These are phyloP conservation scores for Drosophila oshimai DNA, from an alignment of 1,140 invertebrate genomes.

Conservation along the genomic window DNA sequence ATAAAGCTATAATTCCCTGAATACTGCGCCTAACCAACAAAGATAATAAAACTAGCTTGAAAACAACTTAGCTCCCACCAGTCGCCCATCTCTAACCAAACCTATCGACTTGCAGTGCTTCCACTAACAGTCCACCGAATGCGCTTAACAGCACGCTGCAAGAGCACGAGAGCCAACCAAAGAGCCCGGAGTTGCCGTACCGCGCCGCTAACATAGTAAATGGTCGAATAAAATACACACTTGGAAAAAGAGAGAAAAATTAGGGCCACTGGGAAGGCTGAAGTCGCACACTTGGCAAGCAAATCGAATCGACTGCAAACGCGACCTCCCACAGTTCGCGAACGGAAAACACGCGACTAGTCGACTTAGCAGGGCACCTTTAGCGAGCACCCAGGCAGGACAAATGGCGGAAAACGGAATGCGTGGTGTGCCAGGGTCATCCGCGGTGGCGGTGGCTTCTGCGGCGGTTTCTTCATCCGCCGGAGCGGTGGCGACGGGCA, in stretches of 20 bases:
- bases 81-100: neutral
- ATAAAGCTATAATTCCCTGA: too few relatives aligned
- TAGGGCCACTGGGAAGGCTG: constrained; percentile 74
- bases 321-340: constrained; percentile 24
- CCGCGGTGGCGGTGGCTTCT: constrained; percentile 35
- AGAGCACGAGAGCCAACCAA: constrained; percentile 13
- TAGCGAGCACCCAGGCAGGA: constrained; percentile 47
- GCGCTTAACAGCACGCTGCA: constrained; percentile 9
- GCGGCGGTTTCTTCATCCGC: constrained; percentile 16
- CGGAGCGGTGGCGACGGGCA: constrained; percentile 33
- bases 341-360: constrained; percentile 19
- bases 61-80: neutral
- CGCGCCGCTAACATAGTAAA: constrained; percentile 25
- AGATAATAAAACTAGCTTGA: too few relatives aligned
- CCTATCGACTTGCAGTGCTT: neutral
- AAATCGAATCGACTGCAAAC: constrained; percentile 54
- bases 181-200: constrained; percentile 10
- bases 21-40: too few relatives aligned
- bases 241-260: constrained; percentile 72
- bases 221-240: constrained; percentile 52
- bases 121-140: neutral
- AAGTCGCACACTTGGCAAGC: constrained; percentile 69
- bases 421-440: constrained; percentile 75
- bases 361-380: constrained; percentile 4
- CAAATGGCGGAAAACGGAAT: constrained; percentile 82